These are phyloP conservation scores for Aurelia aurita DNA, from an alignment of 30 jellyfish, hydroid and myxozoan genomes.

Conservation along the genomic window DNA sequence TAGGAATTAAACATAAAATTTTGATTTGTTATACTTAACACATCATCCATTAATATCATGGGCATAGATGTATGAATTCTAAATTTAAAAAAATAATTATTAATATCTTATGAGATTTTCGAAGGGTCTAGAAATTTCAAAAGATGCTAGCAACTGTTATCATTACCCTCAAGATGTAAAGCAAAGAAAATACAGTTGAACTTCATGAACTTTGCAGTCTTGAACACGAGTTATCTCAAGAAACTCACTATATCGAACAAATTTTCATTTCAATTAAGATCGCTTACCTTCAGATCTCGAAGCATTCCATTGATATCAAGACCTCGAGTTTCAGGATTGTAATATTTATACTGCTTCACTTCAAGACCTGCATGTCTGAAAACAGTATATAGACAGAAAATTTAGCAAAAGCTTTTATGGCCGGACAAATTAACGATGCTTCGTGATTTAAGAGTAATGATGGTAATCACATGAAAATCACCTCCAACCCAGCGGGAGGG, in stretches of 20 bases:
- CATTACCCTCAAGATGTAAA: background rate
- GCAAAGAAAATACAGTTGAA: background rate
- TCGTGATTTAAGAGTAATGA: too few relatives aligned
- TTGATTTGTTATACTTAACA: background rate
- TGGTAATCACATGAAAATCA: too few relatives aligned
- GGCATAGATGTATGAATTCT: background rate
- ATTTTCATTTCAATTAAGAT: too few relatives aligned
- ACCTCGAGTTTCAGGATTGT: slow-evolving; percentile 87
- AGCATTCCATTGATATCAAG: slow-evolving; percentile 88
- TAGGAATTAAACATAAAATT: background rate
- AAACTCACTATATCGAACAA: background rate
- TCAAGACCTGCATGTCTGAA: slow-evolving; percentile 91
- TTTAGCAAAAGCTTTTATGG: too few relatives aligned
- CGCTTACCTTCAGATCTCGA: slow-evolving; percentile 81
- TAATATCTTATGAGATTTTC: too few relatives aligned
- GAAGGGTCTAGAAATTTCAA: too few relatives aligned
- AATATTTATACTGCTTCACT: slow-evolving; percentile 80
- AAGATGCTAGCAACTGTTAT: too few relatives aligned
- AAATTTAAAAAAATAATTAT: background rate
- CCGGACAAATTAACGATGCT: too few relatives aligned
- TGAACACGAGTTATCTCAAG: background rate
- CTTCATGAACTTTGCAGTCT: background rate
- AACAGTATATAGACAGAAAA: background rate
- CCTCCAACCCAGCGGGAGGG: too few relatives aligned
- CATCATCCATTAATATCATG: background rate